These are phyloP conservation scores for Harpagoxenus sublaevis DNA, from an alignment of 2,888 invertebrate genomes.

Conservation along the genomic window DNA sequence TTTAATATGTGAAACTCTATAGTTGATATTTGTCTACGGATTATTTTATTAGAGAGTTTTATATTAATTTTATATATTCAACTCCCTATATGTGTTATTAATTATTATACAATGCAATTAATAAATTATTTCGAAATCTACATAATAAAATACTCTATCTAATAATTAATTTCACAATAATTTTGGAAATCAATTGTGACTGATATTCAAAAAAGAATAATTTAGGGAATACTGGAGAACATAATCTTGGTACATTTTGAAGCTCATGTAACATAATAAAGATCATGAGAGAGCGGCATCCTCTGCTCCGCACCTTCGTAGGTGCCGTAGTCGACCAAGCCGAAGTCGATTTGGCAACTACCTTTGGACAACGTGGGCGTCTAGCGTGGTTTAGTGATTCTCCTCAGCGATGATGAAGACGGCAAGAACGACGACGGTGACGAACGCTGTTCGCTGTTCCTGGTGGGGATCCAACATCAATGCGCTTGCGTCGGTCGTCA, in stretches of 20 bases:
- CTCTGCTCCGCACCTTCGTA: constrained; percentile 8
- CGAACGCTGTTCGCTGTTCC: constrained; percentile 62
- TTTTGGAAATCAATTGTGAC: neutral
- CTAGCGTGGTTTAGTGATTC: constrained; percentile 62
- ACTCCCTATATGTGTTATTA: neutral
- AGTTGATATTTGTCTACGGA: neutral
- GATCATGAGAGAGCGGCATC: constrained; percentile 1
- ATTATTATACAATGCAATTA: neutral
- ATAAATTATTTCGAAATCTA: constrained; percentile 5
- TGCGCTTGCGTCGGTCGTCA: constrained; percentile 82
- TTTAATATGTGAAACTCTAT: neutral
- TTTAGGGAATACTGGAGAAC: neutral
- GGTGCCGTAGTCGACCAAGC: constrained; percentile 8
- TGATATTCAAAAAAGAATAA: neutral
- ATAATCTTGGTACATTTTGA: constrained; percentile 33
- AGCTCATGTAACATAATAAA: constrained; percentile 34
- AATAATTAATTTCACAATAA: neutral
- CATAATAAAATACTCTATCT: neutral
- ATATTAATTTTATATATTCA: neutral
- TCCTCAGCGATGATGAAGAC: constrained; percentile 58
- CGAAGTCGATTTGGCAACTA: constrained; percentile 64
- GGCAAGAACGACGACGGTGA: constrained; percentile 64
- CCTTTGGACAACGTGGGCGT: constrained; percentile 70
- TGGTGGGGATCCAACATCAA: constrained; percentile 76
- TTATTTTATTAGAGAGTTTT: neutral